These are phyloP conservation scores for Ormia ochracea DNA, from an alignment of 2,888 invertebrate species.

Conservation along the genomic window DNA sequence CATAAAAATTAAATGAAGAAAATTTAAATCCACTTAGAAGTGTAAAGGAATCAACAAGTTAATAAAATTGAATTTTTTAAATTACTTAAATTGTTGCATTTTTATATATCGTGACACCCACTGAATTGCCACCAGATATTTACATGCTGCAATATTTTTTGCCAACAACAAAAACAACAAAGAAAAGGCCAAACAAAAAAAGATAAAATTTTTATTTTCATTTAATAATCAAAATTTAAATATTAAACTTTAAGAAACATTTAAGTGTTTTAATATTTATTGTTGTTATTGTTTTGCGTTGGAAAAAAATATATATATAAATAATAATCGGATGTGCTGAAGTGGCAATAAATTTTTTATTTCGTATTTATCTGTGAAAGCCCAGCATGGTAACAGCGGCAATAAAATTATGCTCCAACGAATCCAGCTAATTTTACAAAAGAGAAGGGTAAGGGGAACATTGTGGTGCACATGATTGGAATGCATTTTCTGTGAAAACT, in stretches of 20 bases:
- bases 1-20: no score
- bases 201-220: background rate
- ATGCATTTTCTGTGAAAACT: no score
- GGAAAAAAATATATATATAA: background rate
- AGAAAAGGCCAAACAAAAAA: background rate
- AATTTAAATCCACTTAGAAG: no score
- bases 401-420: no score
- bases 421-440: no score
- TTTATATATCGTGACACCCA: background rate
- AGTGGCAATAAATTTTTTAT: background rate
- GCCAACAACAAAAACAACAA: background rate
- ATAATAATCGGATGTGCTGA: background rate
- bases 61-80: no score
- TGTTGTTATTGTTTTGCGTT: background rate
- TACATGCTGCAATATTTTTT: background rate
- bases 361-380: no score
- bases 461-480: no score
- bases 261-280: slow-evolving; percentile 3
- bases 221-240: background rate
- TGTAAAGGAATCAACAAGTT: no score
- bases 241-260: background rate
- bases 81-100: background rate
- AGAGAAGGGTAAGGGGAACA: no score
- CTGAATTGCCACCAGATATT: background rate
- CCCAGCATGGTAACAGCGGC: no score